These are phyloP conservation scores for Jordanella pulchra DNA, from an alignment of 2,797 vertebrate genomes.

Conservation along the genomic window DNA sequence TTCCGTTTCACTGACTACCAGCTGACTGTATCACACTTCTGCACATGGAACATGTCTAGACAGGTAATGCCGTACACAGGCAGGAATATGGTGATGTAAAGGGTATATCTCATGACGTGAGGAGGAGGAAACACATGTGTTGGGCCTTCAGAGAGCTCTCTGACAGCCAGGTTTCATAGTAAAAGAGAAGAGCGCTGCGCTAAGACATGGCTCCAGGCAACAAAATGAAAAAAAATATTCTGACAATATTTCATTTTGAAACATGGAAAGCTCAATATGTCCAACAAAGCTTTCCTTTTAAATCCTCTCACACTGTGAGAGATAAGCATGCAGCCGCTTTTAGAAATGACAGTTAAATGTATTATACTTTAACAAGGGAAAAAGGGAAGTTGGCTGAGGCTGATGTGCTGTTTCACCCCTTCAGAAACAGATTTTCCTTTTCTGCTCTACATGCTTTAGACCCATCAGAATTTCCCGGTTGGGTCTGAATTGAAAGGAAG, in stretches of 20 bases:
- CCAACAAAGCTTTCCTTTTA: slow-evolving; percentile 67
- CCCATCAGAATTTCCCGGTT: slow-evolving; percentile 38
- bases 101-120: slow-evolving; percentile 35
- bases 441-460: slow-evolving; percentile 35
- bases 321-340: slow-evolving; percentile 61
- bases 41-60: slow-evolving; percentile 44
- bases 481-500: slow-evolving; percentile 22
- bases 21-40: slow-evolving; percentile 25
- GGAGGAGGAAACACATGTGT: slow-evolving; percentile 39
- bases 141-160: slow-evolving; percentile 63
- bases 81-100: slow-evolving; percentile 48
- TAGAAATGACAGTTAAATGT: slow-evolving; percentile 65
- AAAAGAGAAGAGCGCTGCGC: slow-evolving; percentile 50
- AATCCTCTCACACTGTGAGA: slow-evolving; percentile 62
- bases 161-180: slow-evolving; percentile 61
- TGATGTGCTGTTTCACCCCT: slow-evolving; percentile 25
- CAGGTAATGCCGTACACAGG: slow-evolving; percentile 31
- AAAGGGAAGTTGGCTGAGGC: slow-evolving; percentile 36
- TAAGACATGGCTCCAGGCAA: slow-evolving; percentile 66
- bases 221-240: slow-evolving; percentile 47
- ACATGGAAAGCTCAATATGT: slow-evolving; percentile 65
- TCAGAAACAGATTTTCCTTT: slow-evolving; percentile 35
- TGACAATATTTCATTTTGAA: slow-evolving; percentile 68
- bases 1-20: slow-evolving; percentile 22
- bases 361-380: slow-evolving; percentile 53